Evolutionary conservation across 2,888 invertebrate species (phyloP), one percentile per base, ranked within the genome.

Genomic region (Eulithis testata): DNA sequence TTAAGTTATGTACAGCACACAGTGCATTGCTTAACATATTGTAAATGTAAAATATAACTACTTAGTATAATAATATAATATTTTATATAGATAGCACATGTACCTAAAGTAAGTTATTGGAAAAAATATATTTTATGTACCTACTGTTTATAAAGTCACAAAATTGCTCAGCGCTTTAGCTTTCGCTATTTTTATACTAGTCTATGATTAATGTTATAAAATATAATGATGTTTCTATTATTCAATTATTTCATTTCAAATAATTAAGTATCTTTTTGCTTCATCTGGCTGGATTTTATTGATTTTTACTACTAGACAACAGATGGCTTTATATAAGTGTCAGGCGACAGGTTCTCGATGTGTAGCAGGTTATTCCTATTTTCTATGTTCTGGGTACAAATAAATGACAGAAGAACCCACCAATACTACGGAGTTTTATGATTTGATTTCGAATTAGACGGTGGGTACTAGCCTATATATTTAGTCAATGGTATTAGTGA

Each of bases 101-200:
- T 56, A 54, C 47, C 47, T 49, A 50, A 50, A 73, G 70, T 74
- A 73, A 77, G 76, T 75, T 76, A 76, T 66, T 76, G 71, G 72
- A 49, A 65, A 65, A 67, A 59, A 68, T 68, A 65, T 68, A 60
- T 68, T 65, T 65, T 65, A 55, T 43, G n/a, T 64, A 68, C 31
- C 56, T 50, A 59, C 54, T 62, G 61, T 68, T 59, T 68, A 49
- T 51, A 49, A 51, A 59, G 87, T 91, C 90, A 88, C 90, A 91
- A 91, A 88, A 76, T 87, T 90, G 90, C 89, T 92, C 91, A 91
- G 84, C 88, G 84, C 83, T 86, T 76, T 86, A 89, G 88, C 88
- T 85, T 89, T 88, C 87, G 88, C 89, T 91, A 91, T 89, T 92
- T 91, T 91, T 92, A 84, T 90, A 92, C 92, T 92, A 92, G 92